These are phyloP conservation scores for Leptopilina drosophilae DNA, from an alignment of 2,888 invertebrate genomes.

Conservation along the genomic window DNA sequence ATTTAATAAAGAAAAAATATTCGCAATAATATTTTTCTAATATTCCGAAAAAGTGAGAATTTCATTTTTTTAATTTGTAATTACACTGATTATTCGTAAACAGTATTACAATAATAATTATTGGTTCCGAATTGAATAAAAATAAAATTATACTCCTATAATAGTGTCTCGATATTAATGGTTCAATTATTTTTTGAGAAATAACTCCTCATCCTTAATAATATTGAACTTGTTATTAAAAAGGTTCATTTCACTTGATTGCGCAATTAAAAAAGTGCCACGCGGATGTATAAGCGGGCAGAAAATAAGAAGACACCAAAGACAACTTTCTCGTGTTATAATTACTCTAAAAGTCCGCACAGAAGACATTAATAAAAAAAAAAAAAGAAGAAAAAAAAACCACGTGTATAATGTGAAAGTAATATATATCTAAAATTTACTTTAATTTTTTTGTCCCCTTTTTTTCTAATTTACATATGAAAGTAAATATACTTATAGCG, in stretches of 20 bases:
- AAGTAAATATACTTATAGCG: too few relatives aligned
- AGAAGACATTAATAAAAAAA: background rate
- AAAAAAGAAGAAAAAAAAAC: background rate
- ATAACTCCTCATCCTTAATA: background rate
- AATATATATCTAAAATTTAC: background rate
- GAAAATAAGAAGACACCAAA: constrained; percentile 7
- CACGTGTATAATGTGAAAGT: constrained; percentile 9
- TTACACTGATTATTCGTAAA: too few relatives aligned
- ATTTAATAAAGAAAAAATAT: too few relatives aligned
- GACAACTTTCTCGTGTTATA: constrained; percentile 12
- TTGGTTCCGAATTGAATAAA: too few relatives aligned
- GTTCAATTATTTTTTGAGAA: background rate
- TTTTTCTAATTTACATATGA: too few relatives aligned
- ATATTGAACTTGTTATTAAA: background rate
- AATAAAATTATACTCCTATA: background rate
- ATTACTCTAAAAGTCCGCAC: background rate
- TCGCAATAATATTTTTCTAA: too few relatives aligned
- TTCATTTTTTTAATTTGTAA: too few relatives aligned
- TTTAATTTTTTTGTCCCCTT: too few relatives aligned
- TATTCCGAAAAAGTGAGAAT: too few relatives aligned
- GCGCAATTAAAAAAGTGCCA: constrained; percentile 11
- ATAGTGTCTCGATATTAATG: background rate
- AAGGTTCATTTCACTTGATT: constrained; percentile 29
- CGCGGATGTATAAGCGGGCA: background rate
- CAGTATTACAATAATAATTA: too few relatives aligned